A percentile compares a stretch with the other conserved stretches of the same genome.
Conservation (phyloP, 2,113 vertebrate species). For the Neolamprologus ventralis region DNA sequence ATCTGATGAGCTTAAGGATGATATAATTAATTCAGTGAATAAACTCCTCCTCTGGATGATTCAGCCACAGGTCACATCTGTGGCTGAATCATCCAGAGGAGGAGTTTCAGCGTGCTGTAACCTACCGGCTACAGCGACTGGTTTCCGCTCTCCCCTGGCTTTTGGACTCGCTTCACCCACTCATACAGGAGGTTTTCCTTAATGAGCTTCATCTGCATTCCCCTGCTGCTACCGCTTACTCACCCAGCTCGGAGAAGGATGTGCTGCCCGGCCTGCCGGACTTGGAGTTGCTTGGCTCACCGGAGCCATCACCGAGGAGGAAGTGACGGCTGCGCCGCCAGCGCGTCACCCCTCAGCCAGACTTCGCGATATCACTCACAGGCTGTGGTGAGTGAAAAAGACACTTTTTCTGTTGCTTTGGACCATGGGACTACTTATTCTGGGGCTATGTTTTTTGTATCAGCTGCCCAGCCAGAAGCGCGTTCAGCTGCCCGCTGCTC, state of each 20-base stretch:
- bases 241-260: neutral
- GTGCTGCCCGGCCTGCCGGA: rapidly evolving
- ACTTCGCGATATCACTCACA: rapidly evolving
- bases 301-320: rapidly evolving
- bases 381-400: neutral
- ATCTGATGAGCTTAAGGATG: neutral
- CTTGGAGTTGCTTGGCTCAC: rapidly evolving
- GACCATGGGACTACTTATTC: neutral
- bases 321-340: rapidly evolving
- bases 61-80: neutral
- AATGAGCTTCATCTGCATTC: neutral
- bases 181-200: neutral
- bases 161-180: neutral
- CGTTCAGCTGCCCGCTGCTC: rapidly evolving
- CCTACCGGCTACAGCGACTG: neutral
- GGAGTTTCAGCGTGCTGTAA: neutral
- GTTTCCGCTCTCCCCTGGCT: rapidly evolving
- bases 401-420: neutral
- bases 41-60: neutral
- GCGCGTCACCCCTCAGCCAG: neutral
- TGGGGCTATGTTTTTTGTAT: neutral
- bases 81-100: neutral
- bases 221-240: neutral
- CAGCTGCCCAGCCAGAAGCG: rapidly evolving
- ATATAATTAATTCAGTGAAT: neutral